Base-by-base conservation (phyloP, 2,888 invertebrate species). In the Harmothoe impar region DNA sequence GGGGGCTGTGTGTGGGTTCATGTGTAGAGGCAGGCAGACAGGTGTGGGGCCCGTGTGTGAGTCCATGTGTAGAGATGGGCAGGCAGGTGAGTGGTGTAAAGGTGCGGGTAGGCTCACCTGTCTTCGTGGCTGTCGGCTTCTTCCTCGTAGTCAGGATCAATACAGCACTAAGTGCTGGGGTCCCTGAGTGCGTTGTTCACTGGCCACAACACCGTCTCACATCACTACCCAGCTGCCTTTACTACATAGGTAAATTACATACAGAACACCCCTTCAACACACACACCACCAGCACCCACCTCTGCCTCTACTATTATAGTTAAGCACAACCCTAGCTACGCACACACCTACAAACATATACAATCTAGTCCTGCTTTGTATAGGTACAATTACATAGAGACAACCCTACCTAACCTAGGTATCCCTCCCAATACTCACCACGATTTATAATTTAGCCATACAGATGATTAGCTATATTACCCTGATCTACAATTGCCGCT, bases 131-230 rank as follows among this genome's bases (percentile, higher is more conserved):
- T 12, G 43, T 15, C 25, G 29, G 29, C 81, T 35, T 81, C 81
- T 81, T 81, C 81, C 81, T 43, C 33, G 35, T 33, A 17, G 20
- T 0, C 35, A 10, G 7, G 43, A 81, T 81, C 81, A 81, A 81
- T 81, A 77, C 23, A 23, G 77, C 33, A 77, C 23, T 77, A 81
- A 81, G 81, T 81, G 43, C 23, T 43, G 81, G 81, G 81, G 81
- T 81, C 81, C 33, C 81, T 33, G 33, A 35, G 81, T 81, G 81
- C 81, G 43, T 23, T 35, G 43, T 72, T 25, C n/a, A 25, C 72
- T 29, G 29, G 72, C 72, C 72, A 29, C 72, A 72, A 29, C 31
- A 15, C 12, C 29, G 72, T 25, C 72, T 25, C 20, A 29, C 3
- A 20, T 62, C 20, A 62, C 62, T n/a, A 62, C 62, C 62, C 20